phyloP scores from a whole-genome alignment of 53 echinoderm and acorn worm genomes.

The Hippasteria phrygiana region DNA sequence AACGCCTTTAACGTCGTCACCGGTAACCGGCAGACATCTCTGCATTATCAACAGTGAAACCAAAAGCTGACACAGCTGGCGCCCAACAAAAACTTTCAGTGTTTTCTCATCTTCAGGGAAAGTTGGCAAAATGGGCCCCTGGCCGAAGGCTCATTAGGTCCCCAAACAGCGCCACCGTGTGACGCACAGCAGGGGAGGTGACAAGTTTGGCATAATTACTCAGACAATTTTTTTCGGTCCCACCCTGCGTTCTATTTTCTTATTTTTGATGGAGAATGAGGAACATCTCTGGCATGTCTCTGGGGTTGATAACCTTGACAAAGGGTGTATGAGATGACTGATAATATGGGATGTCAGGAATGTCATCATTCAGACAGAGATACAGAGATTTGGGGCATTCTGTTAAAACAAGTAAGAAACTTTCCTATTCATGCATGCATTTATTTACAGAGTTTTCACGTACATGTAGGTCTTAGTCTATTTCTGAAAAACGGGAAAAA shows the following conservation, averaged over 20 bases:
- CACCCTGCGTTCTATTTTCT: constrained; percentile 23
- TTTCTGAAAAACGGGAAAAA: too few relatives aligned
- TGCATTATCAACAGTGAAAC: constrained; percentile 44
- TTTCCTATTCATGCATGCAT: too few relatives aligned
- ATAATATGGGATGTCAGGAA: constrained; percentile 13
- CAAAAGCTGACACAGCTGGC: constrained; percentile 61
- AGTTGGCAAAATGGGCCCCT: constrained; percentile 24
- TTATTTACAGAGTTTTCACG: too few relatives aligned
- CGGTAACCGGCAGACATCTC: constrained; percentile 6
- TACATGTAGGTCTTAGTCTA: too few relatives aligned
- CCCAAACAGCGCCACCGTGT: constrained; percentile 54
- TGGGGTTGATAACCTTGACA: constrained; percentile 59
- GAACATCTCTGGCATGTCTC: constrained; percentile 41
- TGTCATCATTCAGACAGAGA: constrained; percentile 11
- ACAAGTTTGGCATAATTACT: constrained; percentile 61
- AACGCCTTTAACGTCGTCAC: not conserved
- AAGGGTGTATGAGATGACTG: not conserved
- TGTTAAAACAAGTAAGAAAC: too few relatives aligned
- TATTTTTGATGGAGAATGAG: constrained; percentile 26
- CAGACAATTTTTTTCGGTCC: constrained; percentile 2
- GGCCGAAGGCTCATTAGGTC: constrained; percentile 47
- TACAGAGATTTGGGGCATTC: not conserved
- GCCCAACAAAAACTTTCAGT: constrained; percentile 55
- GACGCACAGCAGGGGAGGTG: constrained; percentile 52
- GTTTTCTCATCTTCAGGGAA: constrained; percentile 52